These are phyloP conservation scores for Piliocolobus tephrosceles DNA, from an alignment of 2,113 vertebrate genomes.

Conservation along the genomic window DNA sequence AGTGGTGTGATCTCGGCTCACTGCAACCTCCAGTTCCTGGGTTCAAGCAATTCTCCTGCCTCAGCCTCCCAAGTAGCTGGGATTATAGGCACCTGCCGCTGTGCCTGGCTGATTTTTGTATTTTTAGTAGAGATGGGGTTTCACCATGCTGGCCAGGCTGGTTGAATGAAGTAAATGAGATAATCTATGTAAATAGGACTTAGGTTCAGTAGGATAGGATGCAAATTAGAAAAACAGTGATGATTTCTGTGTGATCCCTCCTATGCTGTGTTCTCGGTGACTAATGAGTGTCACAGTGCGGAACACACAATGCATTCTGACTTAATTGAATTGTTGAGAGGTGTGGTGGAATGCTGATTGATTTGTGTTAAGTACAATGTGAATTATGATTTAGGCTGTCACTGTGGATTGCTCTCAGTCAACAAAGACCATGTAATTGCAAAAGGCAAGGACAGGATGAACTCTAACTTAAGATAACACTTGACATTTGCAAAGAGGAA, in stretches of 20 bases:
- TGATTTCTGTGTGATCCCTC: neutral
- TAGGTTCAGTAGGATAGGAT: neutral
- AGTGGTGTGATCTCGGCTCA: neutral
- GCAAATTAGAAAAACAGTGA: neutral
- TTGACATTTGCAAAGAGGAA: conserved; percentile 73
- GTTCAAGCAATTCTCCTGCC: neutral
- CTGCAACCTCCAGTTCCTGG: neutral
- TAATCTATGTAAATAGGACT: neutral
- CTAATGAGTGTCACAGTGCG: neutral
- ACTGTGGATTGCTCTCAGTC: neutral
- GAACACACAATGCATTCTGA: neutral
- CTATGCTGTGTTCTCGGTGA: neutral
- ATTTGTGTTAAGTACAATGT: neutral
- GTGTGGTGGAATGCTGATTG: neutral
- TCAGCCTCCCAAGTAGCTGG: neutral
- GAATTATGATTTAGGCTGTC: neutral
- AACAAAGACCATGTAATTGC: neutral
- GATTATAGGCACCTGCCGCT: neutral
- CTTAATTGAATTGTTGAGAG: neutral
- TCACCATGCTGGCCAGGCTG: neutral
- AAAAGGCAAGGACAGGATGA: conserved; percentile 44
- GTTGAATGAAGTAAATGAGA: neutral
- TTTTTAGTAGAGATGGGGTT: neutral
- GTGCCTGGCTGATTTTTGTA: neutral
- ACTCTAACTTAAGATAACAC: neutral